phyloP scores from a whole-genome alignment of 2,797 vertebrate species.

The Hippoglossus hippoglossus region DNA sequence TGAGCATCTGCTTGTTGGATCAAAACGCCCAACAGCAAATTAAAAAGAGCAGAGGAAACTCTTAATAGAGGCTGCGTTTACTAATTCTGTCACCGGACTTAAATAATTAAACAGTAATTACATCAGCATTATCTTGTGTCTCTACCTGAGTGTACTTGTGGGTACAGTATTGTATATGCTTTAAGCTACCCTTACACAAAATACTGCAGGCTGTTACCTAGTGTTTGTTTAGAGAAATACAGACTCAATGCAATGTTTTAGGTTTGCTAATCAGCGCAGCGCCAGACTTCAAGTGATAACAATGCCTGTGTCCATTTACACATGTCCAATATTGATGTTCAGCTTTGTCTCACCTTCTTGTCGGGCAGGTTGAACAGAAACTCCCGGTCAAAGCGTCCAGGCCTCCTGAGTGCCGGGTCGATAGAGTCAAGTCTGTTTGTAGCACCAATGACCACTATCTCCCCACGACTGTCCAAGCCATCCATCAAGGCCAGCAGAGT shows the following conservation, averaged over 20 bases:
- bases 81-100: constrained; percentile 30
- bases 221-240: background rate
- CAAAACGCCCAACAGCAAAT: constrained; percentile 25
- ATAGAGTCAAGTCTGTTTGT: constrained; percentile 99
- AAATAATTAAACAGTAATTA: constrained; percentile 39
- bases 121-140: constrained; percentile 19
- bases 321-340: background rate
- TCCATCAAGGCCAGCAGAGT: constrained; percentile 99
- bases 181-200: background rate
- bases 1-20: constrained; percentile 38
- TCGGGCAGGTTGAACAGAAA: constrained; percentile 99
- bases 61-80: constrained; percentile 25
- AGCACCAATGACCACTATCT: constrained; percentile 99
- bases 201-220: background rate
- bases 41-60: constrained; percentile 17
- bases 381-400: constrained; percentile 99
- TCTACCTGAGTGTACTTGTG: constrained; percentile 23
- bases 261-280: background rate
- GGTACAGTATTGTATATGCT: background rate
- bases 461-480: constrained; percentile 97
- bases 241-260: background rate
- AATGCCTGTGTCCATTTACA: background rate
- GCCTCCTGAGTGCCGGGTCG: constrained; percentile 99
- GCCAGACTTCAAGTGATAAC: background rate
- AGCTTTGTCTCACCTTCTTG: constrained; percentile 88